Evolutionary conservation across 2,888 invertebrate species (phyloP).

Genomic region (Neoaliturus tenellus): DNA sequence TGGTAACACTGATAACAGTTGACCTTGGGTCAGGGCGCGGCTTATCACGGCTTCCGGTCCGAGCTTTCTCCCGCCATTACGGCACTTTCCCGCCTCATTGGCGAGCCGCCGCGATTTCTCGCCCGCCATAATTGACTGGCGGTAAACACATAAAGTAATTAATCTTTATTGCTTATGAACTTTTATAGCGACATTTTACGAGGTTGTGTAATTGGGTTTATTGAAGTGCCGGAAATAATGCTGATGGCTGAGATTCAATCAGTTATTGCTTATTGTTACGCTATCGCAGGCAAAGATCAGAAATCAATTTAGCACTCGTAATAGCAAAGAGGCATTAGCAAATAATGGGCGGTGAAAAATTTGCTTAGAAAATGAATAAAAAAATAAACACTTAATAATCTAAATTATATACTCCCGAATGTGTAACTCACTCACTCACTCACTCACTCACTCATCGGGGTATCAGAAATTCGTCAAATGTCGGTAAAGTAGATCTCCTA

Average conservation of each 20-base stretch:
- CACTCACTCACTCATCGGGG: too few species aligned
- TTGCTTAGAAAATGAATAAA: too few species aligned
- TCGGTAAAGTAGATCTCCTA: too few species aligned
- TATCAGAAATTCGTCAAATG: too few species aligned
- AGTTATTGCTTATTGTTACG: not conserved
- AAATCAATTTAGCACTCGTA: too few species aligned
- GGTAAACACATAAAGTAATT: slow-evolving; percentile 48
- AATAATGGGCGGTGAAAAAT: too few species aligned
- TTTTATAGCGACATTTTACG: slow-evolving; percentile 27
- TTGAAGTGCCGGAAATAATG: slow-evolving; percentile 4
- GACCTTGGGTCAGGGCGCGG: slow-evolving; percentile 35
- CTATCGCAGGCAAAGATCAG: not conserved
- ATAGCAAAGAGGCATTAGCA: too few species aligned
- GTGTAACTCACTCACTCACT: too few species aligned
- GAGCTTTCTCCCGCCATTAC: slow-evolving; percentile 29
- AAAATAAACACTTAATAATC: too few species aligned
- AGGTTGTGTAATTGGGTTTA: not conserved
- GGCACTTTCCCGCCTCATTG: slow-evolving; percentile 32
- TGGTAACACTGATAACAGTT: slow-evolving; percentile 27
- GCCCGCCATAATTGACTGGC: slow-evolving; percentile 34
- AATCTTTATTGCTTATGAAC: slow-evolving; percentile 34
- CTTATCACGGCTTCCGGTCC: slow-evolving; percentile 31
- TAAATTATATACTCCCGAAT: too few species aligned
- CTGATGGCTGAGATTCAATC: not conserved
- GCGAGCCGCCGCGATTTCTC: slow-evolving; percentile 34